Base-by-base conservation (phyloP, 2,797 vertebrate genomes). In the Centropyge bicolor region DNA sequence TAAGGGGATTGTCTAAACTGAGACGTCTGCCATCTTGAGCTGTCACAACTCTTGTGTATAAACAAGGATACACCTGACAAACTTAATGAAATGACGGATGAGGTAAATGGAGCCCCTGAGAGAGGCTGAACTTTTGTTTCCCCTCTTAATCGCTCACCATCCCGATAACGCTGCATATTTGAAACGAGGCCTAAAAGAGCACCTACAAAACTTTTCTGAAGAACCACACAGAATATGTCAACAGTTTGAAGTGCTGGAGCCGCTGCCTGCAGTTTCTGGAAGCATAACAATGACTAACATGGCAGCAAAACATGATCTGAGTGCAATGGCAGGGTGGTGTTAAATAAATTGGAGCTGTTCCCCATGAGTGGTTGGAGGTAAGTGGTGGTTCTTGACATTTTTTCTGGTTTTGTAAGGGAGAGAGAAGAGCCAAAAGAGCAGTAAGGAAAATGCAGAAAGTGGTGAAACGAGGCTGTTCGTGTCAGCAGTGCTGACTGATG, bases 21-120 rank as follows among this genome's bases (percentile, higher is more conserved):
- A 92, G 91, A 92, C 63, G 70, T 91, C 88, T 82, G 74, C 89
- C 92, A 88, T 92, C 90, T 91, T 92, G 92, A 90, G 90, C 82
- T 90, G 91, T 91, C 93, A 92, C 87, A 91, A 88, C 82, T 86
- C 71, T 69, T 54, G 80, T 76, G 70, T 84, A 73, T 74, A 88
- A 90, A 86, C 88, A 90, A 91, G 90, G 89, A 87, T 78, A 76
- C 87, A 87, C 80, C 81, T 89, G 90, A 89, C 90, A 92, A 75
- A 87, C 57, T 68, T 91, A 91, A 93, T 93, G 83, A 89, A 86
- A 89, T 91, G 88, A 91, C 74, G 48, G 83, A 92, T 88, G 89
- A 86, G 88, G 56, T 70, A 74, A 90, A 86, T 71, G 76, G 63
- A 81, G 71, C 78, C 48, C 70, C 74, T 31, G 63, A 82, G 36